phyloP scores from a whole-genome alignment of 2,888 invertebrate genomes.

The Eupithecia insigniata region DNA sequence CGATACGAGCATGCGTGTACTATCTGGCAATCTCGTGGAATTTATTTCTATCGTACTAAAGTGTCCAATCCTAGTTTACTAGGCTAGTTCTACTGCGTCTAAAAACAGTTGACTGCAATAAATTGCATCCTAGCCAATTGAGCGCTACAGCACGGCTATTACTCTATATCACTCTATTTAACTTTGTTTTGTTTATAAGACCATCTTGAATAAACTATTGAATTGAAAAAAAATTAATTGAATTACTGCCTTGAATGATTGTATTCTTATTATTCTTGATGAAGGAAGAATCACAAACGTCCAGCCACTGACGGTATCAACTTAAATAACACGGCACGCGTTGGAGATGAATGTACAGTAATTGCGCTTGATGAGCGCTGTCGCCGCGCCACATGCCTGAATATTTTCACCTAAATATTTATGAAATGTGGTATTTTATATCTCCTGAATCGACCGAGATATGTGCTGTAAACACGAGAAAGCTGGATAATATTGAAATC shows the following conservation, averaged over 20 bases:
- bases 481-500: not conserved
- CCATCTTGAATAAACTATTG: too few relatives aligned
- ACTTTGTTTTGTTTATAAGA: too few relatives aligned
- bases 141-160: slow-evolving; percentile 18
- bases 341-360: slow-evolving; percentile 71
- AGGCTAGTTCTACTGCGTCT: slow-evolving; percentile 13
- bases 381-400: slow-evolving; percentile 59
- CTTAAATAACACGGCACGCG: slow-evolving; percentile 68
- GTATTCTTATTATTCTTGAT: slow-evolving; percentile 31
- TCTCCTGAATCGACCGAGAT: not conserved
- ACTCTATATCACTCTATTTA: too few relatives aligned
- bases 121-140: slow-evolving; percentile 27
- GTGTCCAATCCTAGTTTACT: slow-evolving; percentile 9
- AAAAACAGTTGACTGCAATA: slow-evolving; percentile 16
- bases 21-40: slow-evolving; percentile 42
- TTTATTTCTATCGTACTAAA: slow-evolving; percentile 1
- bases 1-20: slow-evolving; percentile 49
- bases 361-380: slow-evolving; percentile 68
- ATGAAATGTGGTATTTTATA: slow-evolving; percentile 27
- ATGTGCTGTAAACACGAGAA: not conserved
- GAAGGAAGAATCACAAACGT: slow-evolving; percentile 22
- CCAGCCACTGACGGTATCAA: slow-evolving; percentile 48
- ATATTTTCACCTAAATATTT: slow-evolving; percentile 58
- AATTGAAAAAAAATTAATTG: too few relatives aligned
- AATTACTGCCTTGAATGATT: slow-evolving; percentile 11